Base-by-base conservation (phyloP, 2,888 invertebrate species). In the Philhelius pedissequus region DNA sequence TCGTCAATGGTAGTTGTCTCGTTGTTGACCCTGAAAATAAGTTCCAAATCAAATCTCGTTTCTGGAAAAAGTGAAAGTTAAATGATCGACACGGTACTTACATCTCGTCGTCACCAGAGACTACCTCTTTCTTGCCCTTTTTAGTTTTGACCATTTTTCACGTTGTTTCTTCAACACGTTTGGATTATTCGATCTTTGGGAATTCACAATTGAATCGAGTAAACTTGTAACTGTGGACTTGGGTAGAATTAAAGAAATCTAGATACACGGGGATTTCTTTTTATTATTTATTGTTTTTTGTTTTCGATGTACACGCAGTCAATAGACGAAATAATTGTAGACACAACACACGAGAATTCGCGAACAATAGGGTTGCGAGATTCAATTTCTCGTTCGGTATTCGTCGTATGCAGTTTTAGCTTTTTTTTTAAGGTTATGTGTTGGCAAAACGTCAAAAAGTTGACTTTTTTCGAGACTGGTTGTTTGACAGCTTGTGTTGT, bases 41-140 rank as follows among this genome's bases (percentile, higher is more conserved):
- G 40, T 20, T 70, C 18, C 18, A 54, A 58, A 40, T 64, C 11
- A 32, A 68, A 68, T 74, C 73, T 54, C 22, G 52, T 52, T 35
- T 64, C 1, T 30, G 9, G 9, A 48, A 58, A 62, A 82, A 86
- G 86, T 86, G 86, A 86, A 87, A 87, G 86, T 82, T 84, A 68
- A 60, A 22, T 22, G n/a, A 30, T 32, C 52, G 58, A 30, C 25
- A 79, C 87, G 22, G 38, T 58, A 91, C 93, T 94, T 92, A 96
- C 96, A 95, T 94, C 9, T 64, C 45, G 89, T 96, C 95, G 87
- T 96, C 95, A 87, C 94, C 95, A 87, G 94, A 94, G 90, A 94
- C 93, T 90, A 93, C 94, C 92, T 94, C 94, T 93, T 96, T 96
- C 92, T 95, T 95, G 91, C 95, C 94, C 92, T 96, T 96, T 94